Conservation (phyloP, 2,113 vertebrate species). For the Sylvia atricapilla region DNA sequence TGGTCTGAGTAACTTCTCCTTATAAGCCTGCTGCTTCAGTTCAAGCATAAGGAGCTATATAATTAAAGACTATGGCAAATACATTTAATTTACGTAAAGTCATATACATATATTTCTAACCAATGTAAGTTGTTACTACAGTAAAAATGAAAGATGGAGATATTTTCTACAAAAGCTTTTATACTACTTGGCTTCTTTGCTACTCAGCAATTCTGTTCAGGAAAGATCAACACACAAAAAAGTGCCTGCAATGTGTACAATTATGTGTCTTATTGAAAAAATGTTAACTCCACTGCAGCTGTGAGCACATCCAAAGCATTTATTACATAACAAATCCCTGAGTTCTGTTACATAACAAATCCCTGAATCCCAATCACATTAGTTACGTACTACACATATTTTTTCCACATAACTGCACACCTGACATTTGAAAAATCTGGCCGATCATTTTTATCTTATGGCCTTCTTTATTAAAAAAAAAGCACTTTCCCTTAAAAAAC, state of each 20-base stretch:
- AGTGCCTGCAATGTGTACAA: neutral
- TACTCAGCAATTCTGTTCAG: neutral
- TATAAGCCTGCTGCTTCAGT: neutral
- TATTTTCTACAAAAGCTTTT: neutral
- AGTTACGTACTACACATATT: neutral
- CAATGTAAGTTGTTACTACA: neutral
- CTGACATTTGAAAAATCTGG: conserved; percentile 3
- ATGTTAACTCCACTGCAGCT: neutral
- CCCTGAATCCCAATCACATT: conserved; percentile 29
- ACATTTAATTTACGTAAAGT: neutral
- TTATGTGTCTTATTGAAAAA: neutral
- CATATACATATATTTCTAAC: neutral
- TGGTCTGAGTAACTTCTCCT: neutral
- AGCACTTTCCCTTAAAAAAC: neutral
- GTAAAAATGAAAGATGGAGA: neutral
- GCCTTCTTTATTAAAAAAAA: neutral
- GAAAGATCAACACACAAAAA: neutral
- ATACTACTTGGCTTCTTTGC: neutral
- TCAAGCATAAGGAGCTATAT: neutral
- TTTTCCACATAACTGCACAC: conserved; percentile 32
- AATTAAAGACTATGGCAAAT: neutral
- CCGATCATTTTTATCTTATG: neutral
- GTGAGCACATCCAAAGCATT: neutral
- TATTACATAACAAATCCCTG: neutral
- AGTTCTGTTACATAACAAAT: conserved; percentile 36